Conservation (phyloP, 2,113 vertebrate genomes). For the Accipiter cooperii region DNA sequence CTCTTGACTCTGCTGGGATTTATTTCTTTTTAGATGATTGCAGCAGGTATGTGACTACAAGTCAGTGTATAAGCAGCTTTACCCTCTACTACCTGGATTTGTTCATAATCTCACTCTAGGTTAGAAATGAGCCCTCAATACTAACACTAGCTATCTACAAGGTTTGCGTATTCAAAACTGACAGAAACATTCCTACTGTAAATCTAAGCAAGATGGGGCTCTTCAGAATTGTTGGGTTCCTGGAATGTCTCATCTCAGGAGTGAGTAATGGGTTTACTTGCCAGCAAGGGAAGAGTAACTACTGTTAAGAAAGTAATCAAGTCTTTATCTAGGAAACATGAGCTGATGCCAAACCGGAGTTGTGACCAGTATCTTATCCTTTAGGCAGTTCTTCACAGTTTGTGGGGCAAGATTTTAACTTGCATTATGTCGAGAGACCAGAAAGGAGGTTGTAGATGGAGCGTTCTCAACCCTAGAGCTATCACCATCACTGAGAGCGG, state of each 20-base stretch:
- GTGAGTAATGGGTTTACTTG: not conserved
- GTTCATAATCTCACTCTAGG: not conserved
- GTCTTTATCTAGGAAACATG: not conserved
- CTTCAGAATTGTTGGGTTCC: not conserved
- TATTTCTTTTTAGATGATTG: not conserved
- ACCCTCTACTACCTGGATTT: not conserved
- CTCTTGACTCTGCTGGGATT: not conserved
- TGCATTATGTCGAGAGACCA: not conserved
- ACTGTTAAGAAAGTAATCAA: not conserved
- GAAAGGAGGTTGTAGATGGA: not conserved
- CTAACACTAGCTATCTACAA: not conserved
- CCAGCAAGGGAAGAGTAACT: not conserved
- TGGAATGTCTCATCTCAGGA: not conserved
- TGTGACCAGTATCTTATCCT: not conserved
- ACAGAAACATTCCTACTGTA: not conserved
- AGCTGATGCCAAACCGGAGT: not conserved
- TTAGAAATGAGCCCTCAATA: not conserved
- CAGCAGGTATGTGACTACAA: not conserved
- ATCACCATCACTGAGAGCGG: not conserved
- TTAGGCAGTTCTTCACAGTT: not conserved
- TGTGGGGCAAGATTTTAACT: not conserved
- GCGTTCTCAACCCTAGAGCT: rapidly evolving
- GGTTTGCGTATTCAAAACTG: not conserved
- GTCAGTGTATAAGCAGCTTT: not conserved
- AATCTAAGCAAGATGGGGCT: not conserved